Evolutionary conservation across 2,888 invertebrate species (phyloP).

Genomic region (Saturnia japonica): DNA sequence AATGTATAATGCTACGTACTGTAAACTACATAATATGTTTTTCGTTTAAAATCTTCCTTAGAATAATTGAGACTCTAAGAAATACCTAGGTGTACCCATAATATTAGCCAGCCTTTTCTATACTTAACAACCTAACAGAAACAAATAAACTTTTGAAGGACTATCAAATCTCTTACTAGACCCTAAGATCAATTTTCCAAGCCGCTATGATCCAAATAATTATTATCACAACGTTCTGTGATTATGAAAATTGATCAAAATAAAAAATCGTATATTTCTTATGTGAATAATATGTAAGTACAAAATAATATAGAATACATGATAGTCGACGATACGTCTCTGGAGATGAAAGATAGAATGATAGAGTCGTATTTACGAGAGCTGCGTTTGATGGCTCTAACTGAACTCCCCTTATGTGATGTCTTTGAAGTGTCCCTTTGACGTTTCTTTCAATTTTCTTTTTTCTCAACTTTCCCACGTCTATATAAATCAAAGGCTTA

Average conservation of each 20-base stretch:
- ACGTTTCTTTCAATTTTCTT: background rate
- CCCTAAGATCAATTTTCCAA: background rate
- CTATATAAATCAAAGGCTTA: background rate
- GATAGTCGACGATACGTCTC: background rate
- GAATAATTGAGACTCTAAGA: too few species aligned
- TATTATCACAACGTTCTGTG: too few species aligned
- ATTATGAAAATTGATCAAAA: background rate
- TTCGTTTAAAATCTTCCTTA: too few species aligned
- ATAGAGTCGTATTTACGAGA: background rate
- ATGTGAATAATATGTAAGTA: background rate
- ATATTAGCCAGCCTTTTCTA: too few species aligned
- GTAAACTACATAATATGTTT: too few species aligned
- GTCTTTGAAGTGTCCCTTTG: slow-evolving; percentile 6
- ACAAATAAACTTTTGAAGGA: too few species aligned
- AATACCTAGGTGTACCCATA: too few species aligned
- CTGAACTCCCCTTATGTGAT: background rate
- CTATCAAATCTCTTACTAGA: too few species aligned
- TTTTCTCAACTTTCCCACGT: background rate
- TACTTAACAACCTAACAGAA: too few species aligned
- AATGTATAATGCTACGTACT: too few species aligned
- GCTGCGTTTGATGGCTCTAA: slow-evolving; percentile 2
- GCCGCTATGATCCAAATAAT: too few species aligned
- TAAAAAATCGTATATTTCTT: background rate
- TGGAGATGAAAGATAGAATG: background rate
- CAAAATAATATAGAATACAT: background rate